These are phyloP conservation scores for Lepidurus packardi DNA, from an alignment of 1,140 invertebrate genomes.

Conservation along the genomic window DNA sequence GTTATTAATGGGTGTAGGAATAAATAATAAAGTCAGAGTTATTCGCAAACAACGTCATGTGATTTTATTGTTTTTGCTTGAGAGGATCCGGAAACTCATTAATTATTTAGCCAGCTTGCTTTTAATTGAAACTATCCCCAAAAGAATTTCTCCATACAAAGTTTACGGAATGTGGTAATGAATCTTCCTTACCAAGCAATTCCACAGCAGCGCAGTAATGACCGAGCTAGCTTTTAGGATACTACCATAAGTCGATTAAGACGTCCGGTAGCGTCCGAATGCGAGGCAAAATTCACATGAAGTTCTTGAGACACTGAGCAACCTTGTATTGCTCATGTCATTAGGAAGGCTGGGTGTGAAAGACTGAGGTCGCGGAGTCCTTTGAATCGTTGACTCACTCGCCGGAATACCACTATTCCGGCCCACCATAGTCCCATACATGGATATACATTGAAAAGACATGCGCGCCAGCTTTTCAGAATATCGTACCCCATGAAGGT, in stretches of 20 bases:
- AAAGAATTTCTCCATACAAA: neutral
- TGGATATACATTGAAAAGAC: neutral
- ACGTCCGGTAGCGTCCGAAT: neutral
- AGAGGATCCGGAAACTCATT: neutral
- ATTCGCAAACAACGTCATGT: neutral
- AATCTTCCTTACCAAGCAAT: neutral
- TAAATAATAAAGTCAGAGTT: neutral
- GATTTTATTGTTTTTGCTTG: neutral
- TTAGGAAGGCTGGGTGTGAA: constrained; percentile 8
- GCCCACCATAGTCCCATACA: neutral
- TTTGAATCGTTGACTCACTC: constrained; percentile 7
- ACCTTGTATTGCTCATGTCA: constrained; percentile 18
- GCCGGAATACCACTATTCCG: neutral
- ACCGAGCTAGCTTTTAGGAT: neutral
- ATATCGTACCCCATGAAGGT: neutral
- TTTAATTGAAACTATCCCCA: neutral
- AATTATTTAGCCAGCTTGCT: neutral
- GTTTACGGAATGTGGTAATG: neutral
- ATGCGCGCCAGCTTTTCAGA: neutral
- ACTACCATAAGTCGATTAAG: neutral
- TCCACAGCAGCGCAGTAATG: neutral
- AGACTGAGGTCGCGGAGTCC: neutral
- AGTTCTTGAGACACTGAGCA: neutral
- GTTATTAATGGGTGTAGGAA: neutral
- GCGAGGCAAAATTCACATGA: constrained; percentile 8